phyloP scores from a whole-genome alignment of 1,140 invertebrate genomes.

The Mizuhopecten yessoensis region DNA sequence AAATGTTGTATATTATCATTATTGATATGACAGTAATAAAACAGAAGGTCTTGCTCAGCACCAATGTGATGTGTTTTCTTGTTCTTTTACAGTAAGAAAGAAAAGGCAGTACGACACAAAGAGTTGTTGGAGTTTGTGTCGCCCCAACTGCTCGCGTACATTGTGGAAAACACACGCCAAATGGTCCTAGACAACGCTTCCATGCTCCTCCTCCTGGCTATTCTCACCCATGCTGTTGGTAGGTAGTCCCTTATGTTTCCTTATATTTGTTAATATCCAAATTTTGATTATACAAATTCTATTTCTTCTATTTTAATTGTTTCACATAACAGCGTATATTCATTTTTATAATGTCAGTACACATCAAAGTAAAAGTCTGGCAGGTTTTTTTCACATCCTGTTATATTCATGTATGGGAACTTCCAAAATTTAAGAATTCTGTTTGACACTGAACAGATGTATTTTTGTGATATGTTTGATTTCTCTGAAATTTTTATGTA shows the following conservation, averaged over 20 bases:
- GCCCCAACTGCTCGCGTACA: slow-evolving; percentile 86
- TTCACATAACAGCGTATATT: no score
- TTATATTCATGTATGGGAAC: no score
- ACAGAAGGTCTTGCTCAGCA: no score
- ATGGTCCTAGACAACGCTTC: slow-evolving; percentile 89
- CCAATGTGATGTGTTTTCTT: background rate
- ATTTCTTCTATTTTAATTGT: background rate
- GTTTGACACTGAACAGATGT: no score
- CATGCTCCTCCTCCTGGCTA: slow-evolving; percentile 88
- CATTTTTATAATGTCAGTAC: no score
- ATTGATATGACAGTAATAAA: no score
- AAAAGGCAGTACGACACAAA: slow-evolving; percentile 87
- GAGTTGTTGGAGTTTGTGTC: slow-evolving; percentile 90
- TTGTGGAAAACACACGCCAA: slow-evolving; percentile 86
- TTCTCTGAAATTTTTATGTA: no score
- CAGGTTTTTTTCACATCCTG: no score
- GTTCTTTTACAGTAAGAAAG: slow-evolving; percentile 89
- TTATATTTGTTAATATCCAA: no score
- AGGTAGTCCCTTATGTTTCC: slow-evolving; percentile 47
- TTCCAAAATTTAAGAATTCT: no score
- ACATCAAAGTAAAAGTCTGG: no score
- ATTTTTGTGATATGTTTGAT: background rate
- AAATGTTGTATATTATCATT: no score
- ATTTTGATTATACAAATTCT: background rate
- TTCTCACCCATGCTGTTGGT: slow-evolving; percentile 87